Base-by-base conservation (phyloP, 2,797 vertebrate genomes). In the Tokudaia tokunoshimensis region DNA sequence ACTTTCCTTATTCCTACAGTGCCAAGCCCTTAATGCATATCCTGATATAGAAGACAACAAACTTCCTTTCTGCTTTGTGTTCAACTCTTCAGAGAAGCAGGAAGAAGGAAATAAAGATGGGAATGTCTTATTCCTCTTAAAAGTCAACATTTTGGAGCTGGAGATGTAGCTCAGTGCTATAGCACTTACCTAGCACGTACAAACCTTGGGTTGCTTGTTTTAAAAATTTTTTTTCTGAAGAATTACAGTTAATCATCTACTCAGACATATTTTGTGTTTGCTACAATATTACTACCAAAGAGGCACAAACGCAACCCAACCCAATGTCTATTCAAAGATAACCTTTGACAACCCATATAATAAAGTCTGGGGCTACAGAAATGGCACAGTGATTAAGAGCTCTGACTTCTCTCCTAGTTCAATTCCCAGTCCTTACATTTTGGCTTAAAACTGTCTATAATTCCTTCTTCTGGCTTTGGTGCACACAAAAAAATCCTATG, bases 41-140 rank as follows among this genome's bases (percentile, higher is more conserved):
- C 52, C 82, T 44, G 41, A 92, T 63, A n/a, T 22, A 84, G 12
- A 89, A 83, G 75, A 87, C 55, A 74, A 24, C 70, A 89, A 92
- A 63, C 89, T 72, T 81, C 76, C 63, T 44, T 55, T 34, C 37
- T 44, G 79, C 29, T 65, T 87, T 91, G 67, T 84, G 6, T 50
- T 72, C 72, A 85, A 55, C 14, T 55, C 86, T 72, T 87, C 34
- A 67, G 85, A 72, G 92, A 92, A 92, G 50, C 61, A 29, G 7
- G 24, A 41, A 70, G 31, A 83, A 89, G 57, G 15, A 94, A 94
- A 75, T 72, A 86, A 37, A 88, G 86, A 75, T 11, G 41, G 52
- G 15, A 59, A 75, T 15, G 70, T 44, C n/a, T 88, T 59, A 55
- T 14, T 75, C 37, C 52, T 59, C 41, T 59, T 31, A 76, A 63